Evolutionary conservation across 2,888 invertebrate genomes (phyloP).

Genomic region (Brachypterus glaber): DNA sequence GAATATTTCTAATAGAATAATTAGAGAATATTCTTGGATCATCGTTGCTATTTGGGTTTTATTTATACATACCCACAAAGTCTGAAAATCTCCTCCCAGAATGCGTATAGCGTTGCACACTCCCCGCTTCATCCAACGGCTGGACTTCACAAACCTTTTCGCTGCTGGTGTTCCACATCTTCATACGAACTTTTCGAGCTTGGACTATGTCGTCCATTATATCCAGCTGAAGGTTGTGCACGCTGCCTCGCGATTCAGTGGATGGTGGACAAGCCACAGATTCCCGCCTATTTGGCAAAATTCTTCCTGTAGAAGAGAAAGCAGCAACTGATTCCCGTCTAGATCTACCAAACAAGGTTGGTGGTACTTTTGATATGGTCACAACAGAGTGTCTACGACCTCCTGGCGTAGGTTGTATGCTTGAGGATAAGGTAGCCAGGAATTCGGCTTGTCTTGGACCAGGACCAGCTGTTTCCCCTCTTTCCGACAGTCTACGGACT

Average conservation of each 20-base stretch:
- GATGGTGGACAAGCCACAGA: conserved; percentile 57
- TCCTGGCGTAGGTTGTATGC: conserved; percentile 61
- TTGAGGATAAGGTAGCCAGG: conserved; percentile 69
- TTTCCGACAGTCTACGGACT: conserved; percentile 73
- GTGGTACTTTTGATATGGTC: conserved; percentile 74
- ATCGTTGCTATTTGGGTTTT: too few relatives aligned
- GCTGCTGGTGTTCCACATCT: conserved; percentile 74
- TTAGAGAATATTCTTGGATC: too few relatives aligned
- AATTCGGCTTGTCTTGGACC: conserved; percentile 74
- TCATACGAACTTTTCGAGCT: conserved; percentile 73
- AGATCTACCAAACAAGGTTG: conserved; percentile 64
- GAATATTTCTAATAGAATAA: too few relatives aligned
- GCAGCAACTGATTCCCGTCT: conserved; percentile 76
- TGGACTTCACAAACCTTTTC: conserved; percentile 73
- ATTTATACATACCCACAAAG: too few relatives aligned
- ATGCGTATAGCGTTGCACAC: conserved; percentile 50
- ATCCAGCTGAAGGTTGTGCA: conserved; percentile 74
- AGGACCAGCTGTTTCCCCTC: conserved; percentile 61
- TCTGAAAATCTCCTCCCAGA: conserved; percentile 60
- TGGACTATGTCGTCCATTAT: conserved; percentile 84
- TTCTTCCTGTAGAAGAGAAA: conserved; percentile 45
- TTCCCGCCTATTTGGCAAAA: conserved; percentile 35
- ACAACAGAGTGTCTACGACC: conserved; percentile 79
- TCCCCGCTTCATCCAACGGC: conserved; percentile 58
- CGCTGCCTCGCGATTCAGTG: conserved; percentile 63